Conservation (phyloP, 2,888 invertebrate species). For the Nymphalis urticae region DNA sequence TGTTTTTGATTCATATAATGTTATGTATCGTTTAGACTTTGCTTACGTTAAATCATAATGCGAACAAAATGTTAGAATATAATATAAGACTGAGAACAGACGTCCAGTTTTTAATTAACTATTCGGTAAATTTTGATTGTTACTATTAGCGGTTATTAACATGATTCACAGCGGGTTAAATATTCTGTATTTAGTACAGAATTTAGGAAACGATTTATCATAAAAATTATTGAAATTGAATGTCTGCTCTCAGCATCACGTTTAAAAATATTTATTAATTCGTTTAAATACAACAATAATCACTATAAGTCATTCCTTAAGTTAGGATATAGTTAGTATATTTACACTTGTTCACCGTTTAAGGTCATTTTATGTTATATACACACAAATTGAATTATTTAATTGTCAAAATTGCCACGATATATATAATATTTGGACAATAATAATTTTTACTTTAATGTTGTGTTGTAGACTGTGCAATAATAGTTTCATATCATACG, state of each 20-base stretch:
- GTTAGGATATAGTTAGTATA: constrained; percentile 29
- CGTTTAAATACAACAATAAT: constrained; percentile 34
- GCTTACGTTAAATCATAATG: neutral
- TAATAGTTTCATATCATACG: constrained; percentile 31
- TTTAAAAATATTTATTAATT: neutral
- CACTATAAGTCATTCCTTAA: constrained; percentile 39
- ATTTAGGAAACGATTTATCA: no score
- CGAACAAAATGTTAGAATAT: neutral
- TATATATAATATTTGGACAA: constrained; percentile 20
- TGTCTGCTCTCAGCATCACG: neutral
- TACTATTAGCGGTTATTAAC: no score
- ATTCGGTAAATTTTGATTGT: neutral
- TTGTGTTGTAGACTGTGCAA: constrained; percentile 18
- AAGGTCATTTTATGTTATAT: constrained; percentile 11
- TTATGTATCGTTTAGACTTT: neutral
- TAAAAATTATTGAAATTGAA: neutral
- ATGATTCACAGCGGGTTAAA: no score
- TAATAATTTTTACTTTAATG: constrained; percentile 25
- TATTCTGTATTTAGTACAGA: no score
- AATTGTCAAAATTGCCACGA: neutral
- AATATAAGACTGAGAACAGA: constrained; percentile 4
- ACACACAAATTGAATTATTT: constrained; percentile 7
- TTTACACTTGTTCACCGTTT: constrained; percentile 36
- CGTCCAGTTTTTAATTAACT: neutral
- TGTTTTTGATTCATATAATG: constrained; percentile 1